Evolutionary conservation across 1,140 invertebrate genomes (phyloP), one percentile per base, ranked within the genome.

Genomic region (Dendroctonus valens): DNA sequence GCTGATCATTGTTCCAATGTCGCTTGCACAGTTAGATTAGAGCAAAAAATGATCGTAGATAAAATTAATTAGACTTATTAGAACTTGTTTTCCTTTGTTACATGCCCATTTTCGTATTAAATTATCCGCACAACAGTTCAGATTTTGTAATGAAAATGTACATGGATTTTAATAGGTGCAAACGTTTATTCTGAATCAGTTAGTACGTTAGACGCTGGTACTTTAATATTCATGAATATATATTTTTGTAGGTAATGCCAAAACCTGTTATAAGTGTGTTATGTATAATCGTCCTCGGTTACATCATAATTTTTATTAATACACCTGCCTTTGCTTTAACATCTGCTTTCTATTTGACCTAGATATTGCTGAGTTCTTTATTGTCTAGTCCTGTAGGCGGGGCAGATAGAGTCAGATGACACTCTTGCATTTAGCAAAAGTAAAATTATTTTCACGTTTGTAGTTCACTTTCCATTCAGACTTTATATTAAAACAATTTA

Each of bases 281-380:
- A 54, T 37, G 58, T 38, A 60, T 60, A 9, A 7, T 12, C 58
- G 54, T 60, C 48, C 37, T 60, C 44, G 39, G 46, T 60, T 60
- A 48, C 58, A 60, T 60, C 58, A 60, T 39, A 58, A 58, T 58
- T 60, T 60, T 42, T 60, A 39, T 48, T 41, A n/a, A 48, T 40
- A 26, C 58, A 60, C 58, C 58, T 60, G 58, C 58, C 15, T 60
- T 9, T 42, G 12, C 38, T 44, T 58, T 60, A 12, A 37, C 58
- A 60, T 60, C 58, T 60, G 58, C 58, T 60, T 60, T 60, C 58
- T 48, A 60, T 49, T 60, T 60, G 58, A 39, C 58, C 58, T 49
- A 48, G 12, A 49, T 49, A 50, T 49, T 60, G 7, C 40, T 26
- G 1, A 26, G 26, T 26, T 26, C 7, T 54, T 50, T 50, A 50